phyloP scores from a whole-genome alignment of 2,113 vertebrate species.

The Strigops habroptila region DNA sequence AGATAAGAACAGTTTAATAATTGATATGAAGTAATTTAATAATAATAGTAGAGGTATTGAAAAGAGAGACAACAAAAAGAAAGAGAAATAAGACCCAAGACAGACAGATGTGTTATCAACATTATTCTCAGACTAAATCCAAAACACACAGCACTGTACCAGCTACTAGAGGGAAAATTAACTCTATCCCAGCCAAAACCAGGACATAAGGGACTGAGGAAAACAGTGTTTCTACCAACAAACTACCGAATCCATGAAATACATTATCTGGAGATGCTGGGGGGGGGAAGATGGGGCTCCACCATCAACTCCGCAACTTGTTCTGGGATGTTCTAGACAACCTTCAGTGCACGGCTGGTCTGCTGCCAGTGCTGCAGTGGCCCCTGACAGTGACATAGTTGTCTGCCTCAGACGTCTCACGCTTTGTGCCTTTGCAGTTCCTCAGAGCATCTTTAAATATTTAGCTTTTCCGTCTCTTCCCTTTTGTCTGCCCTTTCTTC shows the following conservation, averaged over 20 bases:
- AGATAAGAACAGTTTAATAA: not conserved
- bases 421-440: not conserved
- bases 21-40: not conserved
- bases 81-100: not conserved
- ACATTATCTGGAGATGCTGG: not conserved
- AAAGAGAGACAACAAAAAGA: not conserved
- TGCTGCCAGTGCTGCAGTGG: not conserved
- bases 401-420: not conserved
- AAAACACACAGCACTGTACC: not conserved
- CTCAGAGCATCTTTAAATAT: not conserved
- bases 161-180: not conserved
- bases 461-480: not conserved
- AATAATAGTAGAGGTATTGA: not conserved
- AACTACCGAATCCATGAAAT: not conserved
- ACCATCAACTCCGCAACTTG: accelerated
- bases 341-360: not conserved
- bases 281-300: not conserved
- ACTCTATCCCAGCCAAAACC: not conserved
- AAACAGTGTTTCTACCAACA: not conserved
- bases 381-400: not conserved
- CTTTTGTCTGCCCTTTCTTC: not conserved
- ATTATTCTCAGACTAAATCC: not conserved
- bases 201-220: not conserved
- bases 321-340: not conserved
- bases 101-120: not conserved